A percentile compares a stretch with the other conserved stretches of the same genome.
phyloP scores from a whole-genome alignment of 2,888 invertebrate species.

The Thera obeliscata region DNA sequence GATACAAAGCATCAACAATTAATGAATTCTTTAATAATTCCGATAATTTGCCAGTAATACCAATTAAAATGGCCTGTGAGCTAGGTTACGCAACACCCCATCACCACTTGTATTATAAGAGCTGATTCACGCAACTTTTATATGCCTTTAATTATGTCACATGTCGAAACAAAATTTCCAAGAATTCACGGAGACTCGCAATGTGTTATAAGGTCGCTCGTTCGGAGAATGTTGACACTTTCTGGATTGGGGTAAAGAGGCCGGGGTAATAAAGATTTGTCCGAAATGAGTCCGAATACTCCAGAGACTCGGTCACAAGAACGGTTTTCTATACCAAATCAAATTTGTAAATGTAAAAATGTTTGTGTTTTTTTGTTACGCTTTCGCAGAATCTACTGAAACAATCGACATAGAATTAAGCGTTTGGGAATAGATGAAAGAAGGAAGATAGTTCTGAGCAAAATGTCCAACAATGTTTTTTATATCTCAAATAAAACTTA shows the following conservation, averaged over 20 bases:
- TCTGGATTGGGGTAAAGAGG: conserved; percentile 21
- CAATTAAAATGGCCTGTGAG: not conserved
- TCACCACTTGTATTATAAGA: conserved; percentile 18
- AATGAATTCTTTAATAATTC: too few species aligned
- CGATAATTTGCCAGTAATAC: too few species aligned
- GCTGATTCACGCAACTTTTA: conserved; percentile 16
- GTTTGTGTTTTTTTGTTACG: too few species aligned
- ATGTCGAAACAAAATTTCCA: conserved; percentile 28
- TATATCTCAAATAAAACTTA: too few species aligned
- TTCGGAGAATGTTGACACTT: conserved; percentile 24
- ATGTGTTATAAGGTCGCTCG: conserved; percentile 36
- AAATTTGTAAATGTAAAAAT: not conserved
- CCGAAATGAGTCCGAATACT: conserved; percentile 8
- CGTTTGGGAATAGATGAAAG: too few species aligned
- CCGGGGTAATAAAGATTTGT: conserved; percentile 30
- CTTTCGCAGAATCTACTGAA: too few species aligned
- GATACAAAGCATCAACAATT: too few species aligned
- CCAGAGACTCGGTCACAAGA: conserved; percentile 2
- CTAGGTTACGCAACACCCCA: conserved; percentile 8
- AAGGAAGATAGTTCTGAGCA: too few species aligned
- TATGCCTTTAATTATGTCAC: conserved; percentile 35
- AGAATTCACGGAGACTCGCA: conserved; percentile 23
- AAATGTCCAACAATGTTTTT: too few species aligned
- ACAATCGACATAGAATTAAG: too few species aligned
- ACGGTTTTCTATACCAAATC: not conserved